Conservation (phyloP, 92 coral and sea anemone species). For the Montipora capitata region DNA sequence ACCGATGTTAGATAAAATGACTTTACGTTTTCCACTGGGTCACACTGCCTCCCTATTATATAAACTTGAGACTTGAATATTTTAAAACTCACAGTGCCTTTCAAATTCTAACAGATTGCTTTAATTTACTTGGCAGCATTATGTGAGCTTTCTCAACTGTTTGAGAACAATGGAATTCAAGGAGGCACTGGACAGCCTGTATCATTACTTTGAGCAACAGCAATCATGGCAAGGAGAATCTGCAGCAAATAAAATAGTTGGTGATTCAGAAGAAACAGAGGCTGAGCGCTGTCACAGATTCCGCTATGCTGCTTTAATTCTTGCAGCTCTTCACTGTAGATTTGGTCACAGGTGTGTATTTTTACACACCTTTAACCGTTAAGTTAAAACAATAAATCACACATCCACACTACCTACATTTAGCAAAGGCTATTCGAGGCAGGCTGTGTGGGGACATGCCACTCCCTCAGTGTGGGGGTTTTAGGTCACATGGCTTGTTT, state of each 20-base stretch:
- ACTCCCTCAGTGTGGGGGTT: too few species aligned
- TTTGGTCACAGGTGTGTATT: constrained; percentile 90
- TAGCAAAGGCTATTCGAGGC: too few species aligned
- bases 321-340: constrained; percentile 92
- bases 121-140: constrained; percentile 76
- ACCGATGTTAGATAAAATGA: too few species aligned
- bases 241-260: constrained; percentile 51
- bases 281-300: constrained; percentile 93
- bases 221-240: constrained; percentile 81
- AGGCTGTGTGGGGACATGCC: too few species aligned
- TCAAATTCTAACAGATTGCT: not conserved
- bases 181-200: constrained; percentile 91
- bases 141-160: constrained; percentile 93
- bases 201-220: constrained; percentile 97
- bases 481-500: too few species aligned
- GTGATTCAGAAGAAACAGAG: constrained; percentile 78
- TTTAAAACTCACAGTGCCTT: too few species aligned
- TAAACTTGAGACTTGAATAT: too few species aligned
- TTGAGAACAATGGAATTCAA: constrained; percentile 88
- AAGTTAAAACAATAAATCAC: too few species aligned
- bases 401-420: too few species aligned
- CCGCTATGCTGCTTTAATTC: constrained; percentile 96
- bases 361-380: not conserved
- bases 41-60: too few species aligned
- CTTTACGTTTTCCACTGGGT: too few species aligned